Conservation (phyloP, 2,113 vertebrate species). For the Clarias magur region DNA sequence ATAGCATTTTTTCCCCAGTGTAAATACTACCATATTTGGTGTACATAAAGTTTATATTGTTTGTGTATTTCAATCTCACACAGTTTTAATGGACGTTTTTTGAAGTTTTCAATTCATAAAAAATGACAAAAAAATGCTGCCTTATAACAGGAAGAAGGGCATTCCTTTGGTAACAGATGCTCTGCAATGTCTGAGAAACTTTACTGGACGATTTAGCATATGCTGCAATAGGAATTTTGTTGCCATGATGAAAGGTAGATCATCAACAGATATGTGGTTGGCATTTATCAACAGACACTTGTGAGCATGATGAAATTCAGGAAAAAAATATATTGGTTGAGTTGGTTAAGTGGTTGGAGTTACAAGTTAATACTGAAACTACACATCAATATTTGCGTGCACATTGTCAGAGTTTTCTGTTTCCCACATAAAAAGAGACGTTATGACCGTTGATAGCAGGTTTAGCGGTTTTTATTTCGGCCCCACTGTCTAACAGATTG, state of each 20-base stretch:
- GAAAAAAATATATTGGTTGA: neutral
- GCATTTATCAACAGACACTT: neutral
- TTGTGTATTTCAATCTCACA: neutral
- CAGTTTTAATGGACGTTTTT: neutral
- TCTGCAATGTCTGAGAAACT: neutral
- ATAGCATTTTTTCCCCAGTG: neutral
- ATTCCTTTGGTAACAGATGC: neutral
- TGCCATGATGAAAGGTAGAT: neutral
- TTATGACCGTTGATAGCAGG: neutral
- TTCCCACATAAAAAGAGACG: neutral
- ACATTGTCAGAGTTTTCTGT: neutral
- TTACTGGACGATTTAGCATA: neutral
- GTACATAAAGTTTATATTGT: neutral
- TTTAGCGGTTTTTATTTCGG: neutral
- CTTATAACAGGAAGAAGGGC: neutral
- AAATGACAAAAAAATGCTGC: neutral
- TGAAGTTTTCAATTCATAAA: neutral
- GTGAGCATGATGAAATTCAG: neutral
- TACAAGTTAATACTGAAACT: neutral
- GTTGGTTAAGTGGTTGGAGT: neutral
- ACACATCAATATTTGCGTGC: neutral
- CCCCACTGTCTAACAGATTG: neutral
- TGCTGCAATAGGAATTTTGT: neutral
- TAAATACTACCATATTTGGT: neutral
- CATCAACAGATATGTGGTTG: neutral